These are phyloP conservation scores for Lycopodina hypogea DNA, from an alignment of 37 sponge, comb jelly and placozoan species.

Conservation along the genomic window DNA sequence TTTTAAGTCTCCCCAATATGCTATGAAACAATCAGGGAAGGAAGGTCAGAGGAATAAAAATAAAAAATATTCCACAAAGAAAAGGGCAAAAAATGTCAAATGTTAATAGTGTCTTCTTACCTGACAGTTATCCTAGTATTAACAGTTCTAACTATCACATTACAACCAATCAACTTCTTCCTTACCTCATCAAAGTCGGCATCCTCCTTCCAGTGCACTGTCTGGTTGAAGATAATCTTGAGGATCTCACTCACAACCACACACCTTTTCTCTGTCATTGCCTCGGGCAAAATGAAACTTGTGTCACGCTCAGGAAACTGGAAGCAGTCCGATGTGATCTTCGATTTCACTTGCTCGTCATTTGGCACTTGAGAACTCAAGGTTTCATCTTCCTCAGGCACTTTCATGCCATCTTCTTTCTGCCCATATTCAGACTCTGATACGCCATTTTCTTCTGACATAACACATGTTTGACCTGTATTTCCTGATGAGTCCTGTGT, in stretches of 20 bases:
- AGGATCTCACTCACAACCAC: slow-evolving; percentile 26
- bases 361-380: not conserved
- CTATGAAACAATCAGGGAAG: too few relatives aligned
- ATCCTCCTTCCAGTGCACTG: slow-evolving; percentile 36
- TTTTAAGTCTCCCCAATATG: too few relatives aligned
- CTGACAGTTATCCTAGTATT: too few relatives aligned
- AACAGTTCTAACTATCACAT: too few relatives aligned
- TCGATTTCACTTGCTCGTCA: slow-evolving; percentile 5
- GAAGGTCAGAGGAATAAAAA: too few relatives aligned
- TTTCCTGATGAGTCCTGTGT: not conserved
- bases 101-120: too few relatives aligned
- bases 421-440: too few relatives aligned
- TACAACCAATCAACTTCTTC: not conserved
- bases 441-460: not conserved
- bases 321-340: not conserved
- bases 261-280: slow-evolving; percentile 2
- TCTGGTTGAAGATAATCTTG: slow-evolving; percentile 60
- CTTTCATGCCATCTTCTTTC: too few relatives aligned
- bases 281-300: slow-evolving; percentile 4
- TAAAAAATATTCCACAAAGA: too few relatives aligned
- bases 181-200: slow-evolving; percentile 27
- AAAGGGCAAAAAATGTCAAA: too few relatives aligned
- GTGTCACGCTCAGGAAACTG: slow-evolving; percentile 10
- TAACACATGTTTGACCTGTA: too few relatives aligned
- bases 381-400: not conserved